Evolutionary conservation across 2,113 vertebrate genomes (phyloP), one percentile per base, ranked within the genome.

Genomic region (Mobula hypostoma): DNA sequence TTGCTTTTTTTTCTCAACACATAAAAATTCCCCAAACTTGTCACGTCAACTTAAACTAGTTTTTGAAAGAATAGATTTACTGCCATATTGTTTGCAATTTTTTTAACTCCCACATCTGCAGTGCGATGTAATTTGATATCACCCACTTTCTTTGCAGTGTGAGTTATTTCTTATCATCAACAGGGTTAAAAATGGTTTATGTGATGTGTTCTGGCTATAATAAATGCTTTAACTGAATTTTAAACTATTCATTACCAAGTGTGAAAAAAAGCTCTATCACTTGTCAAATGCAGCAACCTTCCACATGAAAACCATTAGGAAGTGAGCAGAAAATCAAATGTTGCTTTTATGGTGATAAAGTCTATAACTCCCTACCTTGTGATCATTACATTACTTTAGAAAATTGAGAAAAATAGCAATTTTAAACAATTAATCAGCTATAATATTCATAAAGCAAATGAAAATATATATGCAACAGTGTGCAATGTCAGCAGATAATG

Each of bases 181-280:
- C 68, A 74, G 24, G 91, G 85, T 66, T 56, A 48, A 61, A 93
- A 74, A 72, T 74, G 66, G 14, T 32, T 66, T 66, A 66, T 90
- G 24, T 66, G 27, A 63, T 32, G 85, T 40, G 61, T 66, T 66
- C 61, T 90, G 85, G 29, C 17, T 66, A 63, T 61, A 66, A 68
- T 90, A 90, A 90, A 90, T 32, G 29, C 58, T 90, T 90, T 63
- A 66, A 68, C 85, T 90, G 85, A 66, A 90, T 90, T 90, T 90
- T 90, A 90, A 66, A 66, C 61, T 63, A 66, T 32, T 32, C 61
- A 90, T 90, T 32, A 90, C 29, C 7, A 17, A 14, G 29, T 90
- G 85, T 66, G 85, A 66, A 90, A n/a, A 90, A 68, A 66, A 32
- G 2, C n/a, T 66, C 29, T 68, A 15, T 66, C 32, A 90, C 85